Conservation (phyloP, 2,888 invertebrate genomes). For the Steinernema scapterisci region DNA sequence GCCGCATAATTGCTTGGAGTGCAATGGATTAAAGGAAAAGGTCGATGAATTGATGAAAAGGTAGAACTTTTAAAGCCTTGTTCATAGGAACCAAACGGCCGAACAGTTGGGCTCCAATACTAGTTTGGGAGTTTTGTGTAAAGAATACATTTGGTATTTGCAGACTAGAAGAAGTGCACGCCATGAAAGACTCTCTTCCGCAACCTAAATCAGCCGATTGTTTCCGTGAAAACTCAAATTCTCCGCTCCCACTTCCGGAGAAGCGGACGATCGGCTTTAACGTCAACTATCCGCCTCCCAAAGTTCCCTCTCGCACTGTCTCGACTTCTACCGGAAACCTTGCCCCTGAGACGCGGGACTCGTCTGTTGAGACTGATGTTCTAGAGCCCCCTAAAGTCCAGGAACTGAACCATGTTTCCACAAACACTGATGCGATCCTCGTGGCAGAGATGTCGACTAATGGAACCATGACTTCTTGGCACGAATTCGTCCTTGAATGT, state of each 20-base stretch:
- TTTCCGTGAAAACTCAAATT: constrained; percentile 29
- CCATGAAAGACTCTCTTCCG: not conserved
- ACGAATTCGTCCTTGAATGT: not conserved
- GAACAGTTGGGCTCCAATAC: too few species aligned
- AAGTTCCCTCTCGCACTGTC: not conserved
- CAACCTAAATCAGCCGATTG: constrained; percentile 12
- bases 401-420: not conserved
- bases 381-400: not conserved
- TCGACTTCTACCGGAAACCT: not conserved
- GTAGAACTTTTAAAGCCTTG: not conserved
- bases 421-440: not conserved
- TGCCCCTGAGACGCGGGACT: not conserved
- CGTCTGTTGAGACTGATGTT: not conserved
- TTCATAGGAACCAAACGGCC: too few species aligned
- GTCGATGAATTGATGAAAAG: constrained; percentile 20
- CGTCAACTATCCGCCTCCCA: constrained; percentile 22
- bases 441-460: not conserved
- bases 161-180: constrained; percentile 6
- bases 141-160: not conserved
- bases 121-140: too few species aligned
- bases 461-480: not conserved
- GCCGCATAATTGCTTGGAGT: constrained; percentile 16
- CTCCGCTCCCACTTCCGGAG: constrained; percentile 20
- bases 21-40: constrained; percentile 14
- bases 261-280: constrained; percentile 29